Base-by-base conservation (phyloP, 2,113 vertebrate species). In the Bubo scandiacus region DNA sequence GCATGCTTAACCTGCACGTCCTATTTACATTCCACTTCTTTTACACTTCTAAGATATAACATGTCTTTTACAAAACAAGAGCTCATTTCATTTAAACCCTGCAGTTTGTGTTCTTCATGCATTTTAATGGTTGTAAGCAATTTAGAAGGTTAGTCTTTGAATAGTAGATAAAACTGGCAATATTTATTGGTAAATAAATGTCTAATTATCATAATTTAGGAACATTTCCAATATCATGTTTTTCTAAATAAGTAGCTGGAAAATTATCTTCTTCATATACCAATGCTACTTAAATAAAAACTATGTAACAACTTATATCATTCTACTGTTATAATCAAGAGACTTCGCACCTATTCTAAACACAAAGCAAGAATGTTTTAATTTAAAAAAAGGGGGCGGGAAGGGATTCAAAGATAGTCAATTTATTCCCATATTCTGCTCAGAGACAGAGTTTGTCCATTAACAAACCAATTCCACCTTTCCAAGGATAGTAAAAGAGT, bases 131-230 rank as follows among this genome's bases (percentile, higher is more conserved):
- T n/a, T 94, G 54, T 25, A 42, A 92, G 91, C 65, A 87, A 92
- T 94, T 89, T 82, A 81, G 75, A 94, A 84, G 72, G 66, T 75
- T 94, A 86, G 11, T 40, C n/a, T 89, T 94, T 73, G 81, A 95
- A 94, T 22, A n/a, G 72, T 45, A 80, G 84, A 94, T 62, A 72
- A 89, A 97, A 89, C 65, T 92, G 89, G 95, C 77, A 97, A 94
- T 89, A 89, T 90, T 97, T 97, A 92, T 95, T 91, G 70, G 91
- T 93, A 97, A 97, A 97, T 95, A 97, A 91, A 84, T 85, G 43
- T 65, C 81, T 92, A 95, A 94, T 95, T 91, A 92, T 91, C 82
- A 95, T 96, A 95, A 97, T 94, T 96, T 91, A 94, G 96, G 86
- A 96, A 91, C 36, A 73, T 89, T 96, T 97, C 91, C 94, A 96